Evolutionary conservation across 2,113 vertebrate genomes (phyloP).

Genomic region (Hydrochoerus hydrochaeris): DNA sequence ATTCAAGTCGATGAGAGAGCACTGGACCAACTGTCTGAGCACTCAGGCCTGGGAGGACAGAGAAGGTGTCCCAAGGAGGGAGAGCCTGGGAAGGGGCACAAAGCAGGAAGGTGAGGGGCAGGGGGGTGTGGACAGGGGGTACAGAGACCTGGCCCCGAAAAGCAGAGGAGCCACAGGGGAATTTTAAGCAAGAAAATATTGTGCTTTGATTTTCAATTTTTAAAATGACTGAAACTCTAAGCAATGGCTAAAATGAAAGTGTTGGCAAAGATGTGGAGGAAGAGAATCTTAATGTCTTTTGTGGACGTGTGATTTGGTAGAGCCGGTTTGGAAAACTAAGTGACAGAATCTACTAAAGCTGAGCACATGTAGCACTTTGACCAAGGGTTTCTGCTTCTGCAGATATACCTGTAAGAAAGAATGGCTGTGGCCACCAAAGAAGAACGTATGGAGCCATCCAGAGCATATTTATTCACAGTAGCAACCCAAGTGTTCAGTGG

Average conservation of each 20-base stretch:
- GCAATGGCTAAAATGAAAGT: background rate
- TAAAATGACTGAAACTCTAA: background rate
- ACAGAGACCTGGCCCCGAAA: too few relatives aligned
- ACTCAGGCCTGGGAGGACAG: background rate
- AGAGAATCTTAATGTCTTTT: background rate
- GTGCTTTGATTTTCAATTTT: background rate
- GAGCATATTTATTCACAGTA: background rate
- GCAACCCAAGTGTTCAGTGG: background rate
- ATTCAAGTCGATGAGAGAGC: background rate
- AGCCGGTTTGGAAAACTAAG: background rate
- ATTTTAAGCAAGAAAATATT: background rate
- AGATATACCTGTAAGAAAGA: background rate
- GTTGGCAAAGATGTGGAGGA: background rate
- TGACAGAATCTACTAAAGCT: background rate
- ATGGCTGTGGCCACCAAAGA: background rate
- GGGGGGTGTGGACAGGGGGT: background rate
- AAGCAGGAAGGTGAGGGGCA: background rate
- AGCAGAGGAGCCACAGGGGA: background rate
- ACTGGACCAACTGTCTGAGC: background rate
- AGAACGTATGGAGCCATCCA: background rate
- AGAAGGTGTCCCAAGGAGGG: background rate
- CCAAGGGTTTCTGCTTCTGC: too few relatives aligned
- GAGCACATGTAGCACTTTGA: background rate
- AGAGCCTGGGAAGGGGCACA: fast-evolving
- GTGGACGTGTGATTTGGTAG: background rate